Conservation (phyloP, 2,888 invertebrate species). For the Hipparchia sbordonii region DNA sequence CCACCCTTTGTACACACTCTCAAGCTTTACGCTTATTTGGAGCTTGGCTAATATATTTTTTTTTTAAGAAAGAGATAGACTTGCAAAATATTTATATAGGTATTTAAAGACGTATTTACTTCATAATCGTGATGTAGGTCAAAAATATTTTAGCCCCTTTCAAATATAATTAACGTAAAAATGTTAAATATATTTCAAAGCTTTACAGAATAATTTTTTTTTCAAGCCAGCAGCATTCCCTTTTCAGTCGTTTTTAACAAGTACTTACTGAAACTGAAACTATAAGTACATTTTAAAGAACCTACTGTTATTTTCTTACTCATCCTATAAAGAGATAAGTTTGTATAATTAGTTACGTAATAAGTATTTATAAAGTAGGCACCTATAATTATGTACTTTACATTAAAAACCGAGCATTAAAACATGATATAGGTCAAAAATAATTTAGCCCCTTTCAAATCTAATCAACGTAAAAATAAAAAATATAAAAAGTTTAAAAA, state of each 20-base stretch:
- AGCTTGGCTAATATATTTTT: too few relatives aligned
- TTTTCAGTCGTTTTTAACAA: slow-evolving; percentile 75
- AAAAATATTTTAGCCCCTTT: slow-evolving; percentile 38
- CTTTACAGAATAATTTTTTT: slow-evolving; percentile 43
- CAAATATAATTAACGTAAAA: slow-evolving; percentile 46
- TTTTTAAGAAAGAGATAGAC: too few relatives aligned
- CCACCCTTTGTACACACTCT: too few relatives aligned
- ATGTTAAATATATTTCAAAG: slow-evolving; percentile 37
- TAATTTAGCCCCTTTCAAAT: slow-evolving; percentile 41
- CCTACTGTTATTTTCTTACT: too few relatives aligned
- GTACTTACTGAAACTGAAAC: slow-evolving; percentile 61
- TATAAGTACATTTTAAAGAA: too few relatives aligned
- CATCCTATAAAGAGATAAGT: neutral
- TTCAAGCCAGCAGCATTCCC: slow-evolving; percentile 59
- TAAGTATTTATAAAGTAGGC: too few relatives aligned
- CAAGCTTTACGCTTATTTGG: too few relatives aligned
- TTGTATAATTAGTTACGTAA: neutral
- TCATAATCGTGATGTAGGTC: slow-evolving; percentile 24
- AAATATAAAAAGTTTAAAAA: slow-evolving; percentile 34
- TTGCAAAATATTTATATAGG: too few relatives aligned
- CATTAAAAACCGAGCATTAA: neutral
- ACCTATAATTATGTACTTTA: slow-evolving; percentile 4
- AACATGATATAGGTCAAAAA: slow-evolving; percentile 31
- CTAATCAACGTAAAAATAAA: slow-evolving; percentile 45
- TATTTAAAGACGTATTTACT: too few relatives aligned